Evolutionary conservation across 1,140 invertebrate genomes (phyloP).

Genomic region (Chironomus striatipennis): DNA sequence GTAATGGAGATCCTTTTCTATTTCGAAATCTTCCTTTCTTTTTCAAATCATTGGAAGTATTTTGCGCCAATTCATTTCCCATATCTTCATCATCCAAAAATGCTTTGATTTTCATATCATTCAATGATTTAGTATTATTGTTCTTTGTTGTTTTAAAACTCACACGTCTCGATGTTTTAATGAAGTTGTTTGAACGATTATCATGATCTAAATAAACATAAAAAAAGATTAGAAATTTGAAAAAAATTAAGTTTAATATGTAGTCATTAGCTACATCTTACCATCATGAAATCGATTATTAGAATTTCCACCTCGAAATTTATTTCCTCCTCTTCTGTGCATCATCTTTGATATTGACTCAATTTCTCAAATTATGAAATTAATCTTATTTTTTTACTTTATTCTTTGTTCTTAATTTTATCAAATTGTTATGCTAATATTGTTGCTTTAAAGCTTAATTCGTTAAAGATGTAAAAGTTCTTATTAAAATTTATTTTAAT

Average conservation of each 20-base stretch:
- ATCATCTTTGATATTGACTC: not conserved
- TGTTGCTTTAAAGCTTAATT: too few relatives aligned
- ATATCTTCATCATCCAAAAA: constrained; percentile 50
- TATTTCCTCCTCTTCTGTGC: not conserved
- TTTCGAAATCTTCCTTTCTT: constrained; percentile 33
- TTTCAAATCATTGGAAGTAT: constrained; percentile 34
- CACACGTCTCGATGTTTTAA: constrained; percentile 37
- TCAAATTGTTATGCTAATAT: too few relatives aligned
- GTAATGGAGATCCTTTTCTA: constrained; percentile 41
- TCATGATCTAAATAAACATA: constrained; percentile 40
- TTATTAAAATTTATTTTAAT: too few relatives aligned
- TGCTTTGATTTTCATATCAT: constrained; percentile 39
- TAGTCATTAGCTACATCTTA: not conserved
- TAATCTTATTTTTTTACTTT: not conserved
- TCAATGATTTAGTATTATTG: constrained; percentile 37
- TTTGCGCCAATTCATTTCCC: constrained; percentile 37
- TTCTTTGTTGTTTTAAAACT: constrained; percentile 43
- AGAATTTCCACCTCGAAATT: not conserved
- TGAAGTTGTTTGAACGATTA: constrained; percentile 31
- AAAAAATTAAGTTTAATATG: not conserved
- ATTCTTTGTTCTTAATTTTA: not conserved
- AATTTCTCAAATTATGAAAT: not conserved
- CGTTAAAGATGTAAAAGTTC: too few relatives aligned
- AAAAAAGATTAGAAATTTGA: not conserved
- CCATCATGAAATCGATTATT: constrained; percentile 1